phyloP scores from a whole-genome alignment of 2,888 invertebrate species.

The Synanthedon tipuliformis region DNA sequence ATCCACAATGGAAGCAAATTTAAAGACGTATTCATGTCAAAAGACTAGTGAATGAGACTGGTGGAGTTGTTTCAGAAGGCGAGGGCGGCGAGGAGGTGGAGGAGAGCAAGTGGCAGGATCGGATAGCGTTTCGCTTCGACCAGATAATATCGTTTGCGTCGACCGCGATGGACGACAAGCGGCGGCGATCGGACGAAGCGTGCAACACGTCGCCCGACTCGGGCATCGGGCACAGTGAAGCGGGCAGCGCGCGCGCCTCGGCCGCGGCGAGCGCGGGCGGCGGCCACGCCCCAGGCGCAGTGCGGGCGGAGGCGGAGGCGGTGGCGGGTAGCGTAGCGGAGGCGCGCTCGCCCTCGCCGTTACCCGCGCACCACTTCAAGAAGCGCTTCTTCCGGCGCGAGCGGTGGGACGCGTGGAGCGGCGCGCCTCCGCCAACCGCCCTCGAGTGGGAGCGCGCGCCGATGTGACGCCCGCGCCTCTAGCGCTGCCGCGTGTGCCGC shows the following conservation, averaged over 20 bases:
- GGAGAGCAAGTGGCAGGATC: conserved; percentile 92
- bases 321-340: conserved; percentile 43
- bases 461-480: conserved; percentile 51
- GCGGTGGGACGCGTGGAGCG: conserved; percentile 72
- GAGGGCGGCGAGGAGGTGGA: conserved; percentile 77
- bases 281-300: conserved; percentile 36
- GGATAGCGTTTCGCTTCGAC: conserved; percentile 93
- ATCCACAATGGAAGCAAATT: too few relatives aligned
- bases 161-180: conserved; percentile 88
- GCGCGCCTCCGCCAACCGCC: conserved; percentile 48
- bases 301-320: conserved; percentile 18
- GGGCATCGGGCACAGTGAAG: conserved; percentile 81
- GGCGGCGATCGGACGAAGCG: conserved; percentile 84
- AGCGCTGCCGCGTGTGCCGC: conserved; percentile 23
- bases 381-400: conserved; percentile 85
- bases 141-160: conserved; percentile 93
- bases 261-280: conserved; percentile 21
- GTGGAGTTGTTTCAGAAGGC: conserved; percentile 49
- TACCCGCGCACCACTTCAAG: conserved; percentile 77
- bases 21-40: too few relatives aligned
- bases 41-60: too few relatives aligned
- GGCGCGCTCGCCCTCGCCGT: conserved; percentile 64
- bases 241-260: conserved; percentile 40
- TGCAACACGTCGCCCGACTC: conserved; percentile 90
- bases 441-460: conserved; percentile 63